Conservation (phyloP, 2,797 vertebrate genomes). For the Arnoldichthys spilopterus region DNA sequence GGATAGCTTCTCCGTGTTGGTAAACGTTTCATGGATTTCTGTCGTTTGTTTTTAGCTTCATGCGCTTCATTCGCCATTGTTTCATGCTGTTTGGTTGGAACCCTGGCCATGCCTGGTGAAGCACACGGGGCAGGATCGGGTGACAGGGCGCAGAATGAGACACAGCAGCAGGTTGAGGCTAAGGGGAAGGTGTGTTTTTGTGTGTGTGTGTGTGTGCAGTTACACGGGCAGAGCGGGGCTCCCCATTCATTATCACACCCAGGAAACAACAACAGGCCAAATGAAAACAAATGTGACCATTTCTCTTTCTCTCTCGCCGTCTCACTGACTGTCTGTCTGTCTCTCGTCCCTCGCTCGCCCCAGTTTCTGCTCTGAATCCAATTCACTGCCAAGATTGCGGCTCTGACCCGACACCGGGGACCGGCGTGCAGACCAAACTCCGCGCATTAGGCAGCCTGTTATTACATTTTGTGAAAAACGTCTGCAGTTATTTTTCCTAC, state of each 20-base stretch:
- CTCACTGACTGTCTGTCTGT: constrained; percentile 61
- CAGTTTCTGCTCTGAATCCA: constrained; percentile 57
- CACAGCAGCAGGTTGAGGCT: constrained; percentile 12
- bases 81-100: constrained; percentile 5
- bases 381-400: constrained; percentile 50
- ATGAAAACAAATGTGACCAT: constrained; percentile 77
- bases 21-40: background rate
- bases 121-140: background rate
- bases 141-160: constrained; percentile 18
- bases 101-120: background rate
- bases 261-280: constrained; percentile 65
- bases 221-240: constrained; percentile 28
- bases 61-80: background rate
- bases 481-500: constrained; percentile 29
- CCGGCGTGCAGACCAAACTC: constrained; percentile 41
- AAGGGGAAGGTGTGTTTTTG: constrained; percentile 2
- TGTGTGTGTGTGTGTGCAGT: constrained; percentile 16
- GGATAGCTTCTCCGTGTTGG: no score
- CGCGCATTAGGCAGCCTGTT: constrained; percentile 52
- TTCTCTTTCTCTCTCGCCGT: constrained; percentile 58
- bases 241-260: constrained; percentile 49
- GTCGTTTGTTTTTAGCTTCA: background rate
- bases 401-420: constrained; percentile 47
- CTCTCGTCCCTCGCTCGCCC: constrained; percentile 46
- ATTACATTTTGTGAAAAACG: constrained; percentile 46